phyloP scores from a whole-genome alignment of 2,888 invertebrate species.

The Campopleginae sp. region DNA sequence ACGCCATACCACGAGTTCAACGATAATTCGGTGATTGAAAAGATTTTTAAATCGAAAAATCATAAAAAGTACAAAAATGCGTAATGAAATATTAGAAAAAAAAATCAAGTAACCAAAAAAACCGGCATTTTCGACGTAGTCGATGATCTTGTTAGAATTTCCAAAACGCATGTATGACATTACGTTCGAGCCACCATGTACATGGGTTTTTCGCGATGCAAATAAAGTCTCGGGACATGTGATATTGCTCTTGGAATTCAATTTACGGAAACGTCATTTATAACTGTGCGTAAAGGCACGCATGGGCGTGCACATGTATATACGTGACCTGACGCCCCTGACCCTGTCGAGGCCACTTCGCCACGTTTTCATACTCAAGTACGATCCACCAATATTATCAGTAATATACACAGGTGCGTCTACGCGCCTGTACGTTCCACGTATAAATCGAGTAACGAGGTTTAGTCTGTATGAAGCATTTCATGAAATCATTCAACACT shows the following conservation, averaged over 20 bases:
- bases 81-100: not conserved
- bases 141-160: not conserved
- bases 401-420: not conserved
- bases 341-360: conserved; percentile 56
- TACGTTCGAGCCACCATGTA: conserved; percentile 9
- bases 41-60: no score
- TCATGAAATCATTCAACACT: conserved; percentile 1
- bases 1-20: no score
- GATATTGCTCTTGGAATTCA: conserved; percentile 64
- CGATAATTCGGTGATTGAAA: no score
- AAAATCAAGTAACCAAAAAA: not conserved
- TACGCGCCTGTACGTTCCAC: not conserved
- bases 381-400: conserved; percentile 54
- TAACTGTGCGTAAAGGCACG: conserved; percentile 59
- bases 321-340: conserved; percentile 47
- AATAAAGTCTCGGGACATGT: conserved; percentile 41
- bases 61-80: no score
- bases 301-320: conserved; percentile 38
- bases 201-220: not conserved
- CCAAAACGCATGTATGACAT: not conserved
- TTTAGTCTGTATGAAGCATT: conserved; percentile 8
- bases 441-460: not conserved
- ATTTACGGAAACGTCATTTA: conserved; percentile 65
- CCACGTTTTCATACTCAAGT: conserved; percentile 41
- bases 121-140: not conserved